These are phyloP conservation scores for Scleropages formosus DNA, from an alignment of 2,797 vertebrate genomes.

Conservation along the genomic window DNA sequence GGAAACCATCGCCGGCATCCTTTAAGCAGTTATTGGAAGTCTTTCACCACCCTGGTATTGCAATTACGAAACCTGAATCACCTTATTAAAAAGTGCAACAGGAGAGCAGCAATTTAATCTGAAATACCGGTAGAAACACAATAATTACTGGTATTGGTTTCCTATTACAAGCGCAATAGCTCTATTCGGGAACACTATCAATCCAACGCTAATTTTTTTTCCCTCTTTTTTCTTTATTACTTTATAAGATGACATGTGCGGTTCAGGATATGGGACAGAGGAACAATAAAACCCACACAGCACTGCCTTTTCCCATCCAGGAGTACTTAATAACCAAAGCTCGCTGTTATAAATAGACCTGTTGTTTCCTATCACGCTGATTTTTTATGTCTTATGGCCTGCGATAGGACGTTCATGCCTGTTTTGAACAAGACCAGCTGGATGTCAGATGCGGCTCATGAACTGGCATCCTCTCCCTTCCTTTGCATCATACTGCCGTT, in stretches of 20 bases:
- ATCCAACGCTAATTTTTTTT: not conserved
- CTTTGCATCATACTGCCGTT: too few species aligned
- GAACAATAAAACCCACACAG: not conserved
- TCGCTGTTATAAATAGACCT: too few species aligned
- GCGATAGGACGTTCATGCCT: too few species aligned
- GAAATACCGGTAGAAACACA: not conserved
- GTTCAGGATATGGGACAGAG: not conserved
- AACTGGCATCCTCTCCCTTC: too few species aligned
- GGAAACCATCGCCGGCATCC: not conserved
- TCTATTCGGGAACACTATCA: not conserved
- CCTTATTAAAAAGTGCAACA: not conserved
- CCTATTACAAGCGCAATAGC: not conserved
- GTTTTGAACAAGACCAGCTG: too few species aligned
- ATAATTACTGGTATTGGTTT: not conserved
- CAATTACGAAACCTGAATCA: not conserved
- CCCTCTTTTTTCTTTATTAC: not conserved
- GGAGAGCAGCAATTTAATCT: conserved; percentile 8
- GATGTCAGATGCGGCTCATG: too few species aligned
- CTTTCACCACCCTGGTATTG: not conserved
- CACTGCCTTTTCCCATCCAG: too few species aligned
- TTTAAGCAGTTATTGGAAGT: not conserved
- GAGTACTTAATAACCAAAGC: too few species aligned
- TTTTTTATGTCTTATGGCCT: too few species aligned
- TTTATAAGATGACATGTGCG: not conserved
- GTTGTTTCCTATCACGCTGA: too few species aligned